Base-by-base conservation (phyloP, 2,888 invertebrate genomes). In the Stramonita haemastoma region DNA sequence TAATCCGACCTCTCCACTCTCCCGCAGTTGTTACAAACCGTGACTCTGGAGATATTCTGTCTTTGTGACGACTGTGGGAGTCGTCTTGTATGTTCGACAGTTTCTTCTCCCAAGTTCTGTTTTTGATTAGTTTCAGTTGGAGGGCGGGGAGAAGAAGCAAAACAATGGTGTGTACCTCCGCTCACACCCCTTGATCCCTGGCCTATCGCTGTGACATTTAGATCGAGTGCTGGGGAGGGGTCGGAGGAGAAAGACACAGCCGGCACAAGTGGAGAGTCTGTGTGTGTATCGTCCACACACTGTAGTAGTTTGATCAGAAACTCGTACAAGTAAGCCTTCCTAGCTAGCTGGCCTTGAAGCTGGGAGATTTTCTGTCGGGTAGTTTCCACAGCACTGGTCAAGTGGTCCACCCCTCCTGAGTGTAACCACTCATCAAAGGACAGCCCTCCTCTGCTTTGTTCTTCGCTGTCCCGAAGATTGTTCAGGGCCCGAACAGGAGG, bases 321-420 rank as follows among this genome's bases (percentile, higher is more conserved):
- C 15, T 86, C 66, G 34, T 56, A 26, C 70, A 86, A 34, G 66
- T 26, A 86, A 2, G 15, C 15, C n/a, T 86, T 86, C 60, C 60
- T 60, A 26, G 66, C n/a, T 57, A 86, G 22, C 86, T 86, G 86
- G 60, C 66, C 86, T 34, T 70, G 5, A 15, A 86, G 70, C 70
- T 86, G 86, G 26, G 60, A 22, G 13, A 86, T 70, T 34, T 86
- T 86, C 34, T 86, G 34, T 26, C 57, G 32, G 22, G 86, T 66
- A 57, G 22, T 17, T 5, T n/a, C n/a, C 66, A 66, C 17, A 15
- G 60, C 66, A 29, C 22, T 66, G 26, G 60, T 19, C 17, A 86
- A 26, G 19, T 66, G 86, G 11, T 32, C 36, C 57, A 34, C 70
- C 4, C 26, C 86, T 17, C 86, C 86, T 11, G 86, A 86, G 36